Evolutionary conservation across 2,888 invertebrate species (phyloP).

Genomic region (Mongoloraphidia duomilia): DNA sequence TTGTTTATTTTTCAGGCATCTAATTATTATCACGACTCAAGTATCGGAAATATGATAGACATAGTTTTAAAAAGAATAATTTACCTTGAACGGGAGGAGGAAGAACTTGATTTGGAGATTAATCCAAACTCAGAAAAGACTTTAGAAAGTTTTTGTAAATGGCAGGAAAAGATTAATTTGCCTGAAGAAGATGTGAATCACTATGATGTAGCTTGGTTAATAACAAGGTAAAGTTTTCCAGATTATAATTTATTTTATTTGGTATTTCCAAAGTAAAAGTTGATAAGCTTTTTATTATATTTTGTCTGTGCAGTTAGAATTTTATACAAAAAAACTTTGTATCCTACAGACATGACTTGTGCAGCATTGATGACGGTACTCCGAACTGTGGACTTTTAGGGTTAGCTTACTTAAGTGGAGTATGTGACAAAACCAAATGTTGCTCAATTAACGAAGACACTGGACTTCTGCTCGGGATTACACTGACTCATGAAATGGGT

Average conservation of each 20-base stretch:
- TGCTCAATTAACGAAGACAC: conserved; percentile 56
- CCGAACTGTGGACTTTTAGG: conserved; percentile 42
- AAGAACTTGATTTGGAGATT: conserved; percentile 34
- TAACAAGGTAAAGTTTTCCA: conserved; percentile 35
- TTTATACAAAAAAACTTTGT: background rate
- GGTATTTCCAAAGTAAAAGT: too few species aligned
- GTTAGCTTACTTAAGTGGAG: conserved; percentile 49
- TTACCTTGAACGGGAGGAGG: conserved; percentile 37
- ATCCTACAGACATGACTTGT: conserved; percentile 35
- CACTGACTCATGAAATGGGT: conserved; percentile 53
- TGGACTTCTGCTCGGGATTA: conserved; percentile 46
- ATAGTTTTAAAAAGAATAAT: conserved; percentile 40
- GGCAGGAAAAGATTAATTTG: conserved; percentile 43
- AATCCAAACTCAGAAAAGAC: conserved; percentile 38
- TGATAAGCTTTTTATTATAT: too few species aligned
- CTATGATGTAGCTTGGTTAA: conserved; percentile 43
- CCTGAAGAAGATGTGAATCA: conserved; percentile 40
- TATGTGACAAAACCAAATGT: conserved; percentile 44
- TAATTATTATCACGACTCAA: conserved; percentile 30
- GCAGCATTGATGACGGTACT: conserved; percentile 28
- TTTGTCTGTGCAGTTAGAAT: too few species aligned
- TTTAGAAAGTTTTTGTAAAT: conserved; percentile 46
- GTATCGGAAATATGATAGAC: conserved; percentile 41
- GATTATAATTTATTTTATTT: too few species aligned
- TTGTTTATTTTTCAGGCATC: conserved; percentile 23